phyloP scores from a whole-genome alignment of 2,113 vertebrate genomes.

The Neolamprologus variostigma region DNA sequence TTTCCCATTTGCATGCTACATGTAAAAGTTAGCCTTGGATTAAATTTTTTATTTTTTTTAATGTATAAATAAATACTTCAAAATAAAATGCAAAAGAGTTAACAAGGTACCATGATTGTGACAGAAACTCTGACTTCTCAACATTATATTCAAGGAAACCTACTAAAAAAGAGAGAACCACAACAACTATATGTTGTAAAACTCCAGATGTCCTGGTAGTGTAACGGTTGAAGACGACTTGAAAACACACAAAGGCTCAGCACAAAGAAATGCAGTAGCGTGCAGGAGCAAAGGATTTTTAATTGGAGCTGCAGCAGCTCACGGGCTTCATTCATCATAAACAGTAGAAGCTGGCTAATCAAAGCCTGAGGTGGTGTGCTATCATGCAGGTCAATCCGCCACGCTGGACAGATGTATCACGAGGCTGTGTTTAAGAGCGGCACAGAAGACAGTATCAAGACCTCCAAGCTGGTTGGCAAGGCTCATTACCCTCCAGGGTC shows the following conservation, averaged over 20 bases:
- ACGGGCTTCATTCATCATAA: conserved; percentile 37
- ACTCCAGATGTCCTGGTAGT: not conserved
- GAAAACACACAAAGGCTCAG: not conserved
- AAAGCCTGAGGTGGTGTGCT: conserved; percentile 15
- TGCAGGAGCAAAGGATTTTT: not conserved
- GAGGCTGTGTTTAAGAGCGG: not conserved
- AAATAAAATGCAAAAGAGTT: not conserved
- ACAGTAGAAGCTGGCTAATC: conserved; percentile 29
- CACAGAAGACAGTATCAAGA: not conserved
- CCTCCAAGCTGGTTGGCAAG: not conserved
- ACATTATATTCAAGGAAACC: not conserved
- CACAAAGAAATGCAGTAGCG: not conserved
- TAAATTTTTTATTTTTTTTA: not conserved
- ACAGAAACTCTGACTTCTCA: not conserved
- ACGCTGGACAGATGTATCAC: not conserved
- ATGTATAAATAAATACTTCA: not conserved
- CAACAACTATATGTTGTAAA: not conserved
- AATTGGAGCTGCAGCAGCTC: conserved; percentile 13
- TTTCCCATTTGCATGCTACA: not conserved
- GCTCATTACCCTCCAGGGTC: not conserved
- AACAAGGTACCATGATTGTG: not conserved
- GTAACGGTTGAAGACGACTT: not conserved
- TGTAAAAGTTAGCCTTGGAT: not conserved
- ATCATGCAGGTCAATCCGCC: not conserved
- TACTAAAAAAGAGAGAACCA: not conserved